A percentile compares a stretch with the other conserved stretches of the same genome.
These are phyloP conservation scores for Leucoma salicis DNA, from an alignment of 2,888 invertebrate genomes.

Conservation along the genomic window DNA sequence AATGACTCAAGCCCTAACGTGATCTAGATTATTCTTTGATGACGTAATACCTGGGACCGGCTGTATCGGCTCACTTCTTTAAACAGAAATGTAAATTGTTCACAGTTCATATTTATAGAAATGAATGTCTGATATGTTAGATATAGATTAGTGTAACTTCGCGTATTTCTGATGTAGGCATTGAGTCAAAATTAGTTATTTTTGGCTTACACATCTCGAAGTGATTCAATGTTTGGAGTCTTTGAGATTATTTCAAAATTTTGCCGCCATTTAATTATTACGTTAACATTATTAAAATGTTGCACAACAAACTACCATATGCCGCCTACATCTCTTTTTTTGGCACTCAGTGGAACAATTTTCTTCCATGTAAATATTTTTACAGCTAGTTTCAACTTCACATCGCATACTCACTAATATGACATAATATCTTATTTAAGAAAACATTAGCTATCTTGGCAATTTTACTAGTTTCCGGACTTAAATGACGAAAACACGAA, in stretches of 20 bases:
- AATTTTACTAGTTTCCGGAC: too few relatives aligned
- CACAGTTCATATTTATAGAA: neutral
- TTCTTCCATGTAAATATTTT: neutral
- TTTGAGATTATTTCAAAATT: too few relatives aligned
- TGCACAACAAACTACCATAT: neutral
- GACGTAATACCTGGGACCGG: conserved; percentile 13
- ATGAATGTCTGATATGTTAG: too few relatives aligned
- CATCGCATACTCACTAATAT: neutral
- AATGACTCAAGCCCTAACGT: conserved; percentile 14
- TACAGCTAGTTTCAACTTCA: neutral
- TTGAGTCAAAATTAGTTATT: too few relatives aligned
- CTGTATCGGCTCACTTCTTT: neutral
- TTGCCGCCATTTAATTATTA: too few relatives aligned
- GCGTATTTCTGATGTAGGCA: too few relatives aligned
- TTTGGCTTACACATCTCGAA: too few relatives aligned
- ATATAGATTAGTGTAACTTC: too few relatives aligned
- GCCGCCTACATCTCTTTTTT: neutral
- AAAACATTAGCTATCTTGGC: neutral
- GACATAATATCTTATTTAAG: neutral
- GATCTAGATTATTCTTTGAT: conserved; percentile 20
- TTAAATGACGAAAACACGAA: too few relatives aligned
- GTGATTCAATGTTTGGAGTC: too few relatives aligned
- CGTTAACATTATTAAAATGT: neutral
- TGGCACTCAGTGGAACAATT: neutral
- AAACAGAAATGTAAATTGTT: neutral